Base-by-base conservation (phyloP, 2,888 invertebrate genomes). In the Iselma pallidipennis region DNA sequence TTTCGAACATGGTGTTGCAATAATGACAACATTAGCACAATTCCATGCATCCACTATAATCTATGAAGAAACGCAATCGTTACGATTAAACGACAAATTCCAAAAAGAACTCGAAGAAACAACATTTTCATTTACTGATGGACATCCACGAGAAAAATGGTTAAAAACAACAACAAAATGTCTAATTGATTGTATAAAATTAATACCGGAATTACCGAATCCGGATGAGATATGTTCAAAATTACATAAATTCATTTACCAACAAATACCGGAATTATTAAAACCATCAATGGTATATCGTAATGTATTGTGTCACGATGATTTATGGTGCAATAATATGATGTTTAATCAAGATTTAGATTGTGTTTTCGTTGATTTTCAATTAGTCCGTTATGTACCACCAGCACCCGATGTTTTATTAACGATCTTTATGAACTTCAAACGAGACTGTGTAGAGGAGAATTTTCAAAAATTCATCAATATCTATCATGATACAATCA, bases 361-460 rank as follows among this genome's bases (percentile, higher is more conserved):
- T 29, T 88, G 89, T 67, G 74, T 87, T 29, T 75, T 91, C 9
- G 86, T 92, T 2, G 91, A 91, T 77, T 91, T 87, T 72, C 91
- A 91, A 78, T 82, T 89, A 53, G 81, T 85, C 0, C 83, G 88
- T 25, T 90, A 87, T 74, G 85, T 85, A 10, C 89, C 90, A 0
- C 87, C 88, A 0, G 85, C 86, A 25, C 82, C 87, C 31, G 91
- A 91, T 70, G 80, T 89, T 1, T 83, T 86, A 76, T 77, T 85
- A 25, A 78, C 86, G 23, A 76, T 89, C 1, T 84, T 85, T 71
- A 82, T 87, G 54, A 86, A 86, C 70, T 78, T 86, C 28, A 81
- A 84, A 12, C 77, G 81, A 1, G 76, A 78, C 53, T 82, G 83
- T 57, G 79, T 88, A n/a, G 80, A 84, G 66, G 69, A 79, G n/a